These are phyloP conservation scores for Xestia xanthographa DNA, from an alignment of 2,888 invertebrate species.

Conservation along the genomic window DNA sequence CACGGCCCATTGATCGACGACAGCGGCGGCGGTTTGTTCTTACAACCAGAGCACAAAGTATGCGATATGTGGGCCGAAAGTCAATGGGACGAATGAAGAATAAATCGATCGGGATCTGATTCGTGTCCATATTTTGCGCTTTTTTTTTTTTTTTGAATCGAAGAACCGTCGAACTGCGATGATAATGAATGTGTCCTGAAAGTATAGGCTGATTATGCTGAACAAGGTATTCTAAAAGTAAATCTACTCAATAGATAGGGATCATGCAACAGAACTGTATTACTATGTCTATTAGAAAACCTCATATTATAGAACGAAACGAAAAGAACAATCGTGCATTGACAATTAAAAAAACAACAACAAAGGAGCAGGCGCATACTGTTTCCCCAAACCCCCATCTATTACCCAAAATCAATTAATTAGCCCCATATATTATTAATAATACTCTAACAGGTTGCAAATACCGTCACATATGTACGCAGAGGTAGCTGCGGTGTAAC, in stretches of 20 bases:
- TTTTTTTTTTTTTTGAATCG: no score
- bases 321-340: neutral
- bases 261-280: neutral
- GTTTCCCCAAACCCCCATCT: neutral
- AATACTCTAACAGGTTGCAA: slow-evolving; percentile 65
- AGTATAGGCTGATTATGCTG: neutral
- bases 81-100: no score
- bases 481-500: slow-evolving; percentile 67
- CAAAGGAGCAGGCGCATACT: no score
- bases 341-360: neutral
- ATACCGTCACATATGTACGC: slow-evolving; percentile 65
- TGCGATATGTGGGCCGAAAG: no score
- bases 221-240: neutral
- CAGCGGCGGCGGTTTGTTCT: neutral
- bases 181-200: no score
- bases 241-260: neutral
- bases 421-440: slow-evolving; percentile 64
- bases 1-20: neutral
- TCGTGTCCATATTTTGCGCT: no score
- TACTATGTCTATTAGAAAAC: neutral
- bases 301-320: neutral
- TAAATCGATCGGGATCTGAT: no score
- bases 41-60: neutral
- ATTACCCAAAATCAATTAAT: slow-evolving; percentile 15
- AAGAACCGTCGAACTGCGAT: no score